A percentile compares a stretch with the other conserved stretches of the same genome.
These are phyloP conservation scores for Tachystola acroxantha DNA, from an alignment of 2,888 invertebrate species.

Conservation along the genomic window DNA sequence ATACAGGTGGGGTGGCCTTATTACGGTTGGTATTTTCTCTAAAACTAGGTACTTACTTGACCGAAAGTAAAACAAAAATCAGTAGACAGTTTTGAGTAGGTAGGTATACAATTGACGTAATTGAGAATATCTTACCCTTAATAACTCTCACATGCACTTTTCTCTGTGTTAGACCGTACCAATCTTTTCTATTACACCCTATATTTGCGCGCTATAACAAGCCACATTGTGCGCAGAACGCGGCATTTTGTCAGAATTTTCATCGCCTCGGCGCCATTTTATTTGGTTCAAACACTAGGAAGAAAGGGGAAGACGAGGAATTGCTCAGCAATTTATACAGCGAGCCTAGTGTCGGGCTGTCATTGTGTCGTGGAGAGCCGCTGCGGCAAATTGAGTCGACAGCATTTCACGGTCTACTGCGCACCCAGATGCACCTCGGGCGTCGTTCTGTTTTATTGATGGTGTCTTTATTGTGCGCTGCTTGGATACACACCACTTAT, in stretches of 20 bases:
- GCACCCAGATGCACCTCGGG: slow-evolving; percentile 42
- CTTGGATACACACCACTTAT: slow-evolving; percentile 8
- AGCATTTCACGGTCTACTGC: slow-evolving; percentile 63
- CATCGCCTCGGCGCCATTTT: slow-evolving; percentile 29
- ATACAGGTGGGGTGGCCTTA: too few species aligned
- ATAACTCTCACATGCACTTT: too few species aligned
- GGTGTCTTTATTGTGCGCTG: slow-evolving; percentile 15
- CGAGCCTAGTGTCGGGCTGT: slow-evolving; percentile 42
- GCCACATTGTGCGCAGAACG: not conserved
- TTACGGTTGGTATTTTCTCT: too few species aligned
- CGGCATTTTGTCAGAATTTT: slow-evolving; percentile 10
- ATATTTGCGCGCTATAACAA: too few species aligned
- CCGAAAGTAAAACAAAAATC: too few species aligned
- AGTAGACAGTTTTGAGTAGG: too few species aligned
- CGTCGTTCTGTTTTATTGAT: slow-evolving; percentile 41
- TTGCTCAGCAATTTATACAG: slow-evolving; percentile 52
- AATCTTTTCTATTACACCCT: too few species aligned
- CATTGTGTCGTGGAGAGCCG: slow-evolving; percentile 48
- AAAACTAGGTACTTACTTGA: too few species aligned
- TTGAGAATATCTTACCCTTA: too few species aligned
- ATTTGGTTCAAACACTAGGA: slow-evolving; percentile 43
- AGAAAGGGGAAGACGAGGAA: slow-evolving; percentile 36
- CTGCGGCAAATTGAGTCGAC: slow-evolving; percentile 61
- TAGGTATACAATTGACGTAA: too few species aligned
- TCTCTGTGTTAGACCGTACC: too few species aligned